Conservation (phyloP, 2,888 invertebrate genomes). For the Schrankia costaestrigalis region DNA sequence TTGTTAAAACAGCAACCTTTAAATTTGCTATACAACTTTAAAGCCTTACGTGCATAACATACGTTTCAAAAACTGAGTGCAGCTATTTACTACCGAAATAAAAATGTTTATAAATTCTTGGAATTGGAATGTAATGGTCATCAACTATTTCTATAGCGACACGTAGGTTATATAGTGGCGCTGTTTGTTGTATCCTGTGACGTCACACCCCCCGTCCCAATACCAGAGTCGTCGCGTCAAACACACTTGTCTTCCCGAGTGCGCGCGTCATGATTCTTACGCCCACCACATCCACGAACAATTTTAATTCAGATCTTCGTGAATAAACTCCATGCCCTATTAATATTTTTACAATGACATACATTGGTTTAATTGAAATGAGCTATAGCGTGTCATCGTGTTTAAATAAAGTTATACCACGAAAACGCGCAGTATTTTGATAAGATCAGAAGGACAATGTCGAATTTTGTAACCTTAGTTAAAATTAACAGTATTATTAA, state of each 20-base stretch:
- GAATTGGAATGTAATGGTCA: slow-evolving; percentile 60
- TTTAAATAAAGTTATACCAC: slow-evolving; percentile 16
- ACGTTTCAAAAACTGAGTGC: background rate
- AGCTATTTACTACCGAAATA: background rate
- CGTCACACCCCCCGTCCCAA: slow-evolving; percentile 41
- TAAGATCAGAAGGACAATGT: background rate
- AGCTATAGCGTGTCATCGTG: slow-evolving; percentile 13
- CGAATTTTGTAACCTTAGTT: background rate
- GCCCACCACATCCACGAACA: slow-evolving; percentile 44
- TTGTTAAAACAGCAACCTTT: no score
- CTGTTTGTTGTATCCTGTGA: slow-evolving; percentile 55
- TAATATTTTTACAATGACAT: slow-evolving; percentile 41
- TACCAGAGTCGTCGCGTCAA: slow-evolving; percentile 22
- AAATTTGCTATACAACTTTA: no score
- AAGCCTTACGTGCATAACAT: no score
- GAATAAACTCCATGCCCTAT: slow-evolving; percentile 50
- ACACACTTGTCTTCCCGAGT: slow-evolving; percentile 25
- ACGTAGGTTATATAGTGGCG: slow-evolving; percentile 42
- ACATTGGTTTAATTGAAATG: slow-evolving; percentile 27
- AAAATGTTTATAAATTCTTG: slow-evolving; percentile 59
- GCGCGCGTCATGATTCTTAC: slow-evolving; percentile 28
- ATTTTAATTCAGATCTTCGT: slow-evolving; percentile 50
- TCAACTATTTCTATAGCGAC: slow-evolving; percentile 69
- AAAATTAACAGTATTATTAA: background rate
- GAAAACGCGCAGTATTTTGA: no score